Evolutionary conservation across 2,888 invertebrate species (phyloP), one percentile per base, ranked within the genome.

Genomic region (Eumerus sabulonum): DNA sequence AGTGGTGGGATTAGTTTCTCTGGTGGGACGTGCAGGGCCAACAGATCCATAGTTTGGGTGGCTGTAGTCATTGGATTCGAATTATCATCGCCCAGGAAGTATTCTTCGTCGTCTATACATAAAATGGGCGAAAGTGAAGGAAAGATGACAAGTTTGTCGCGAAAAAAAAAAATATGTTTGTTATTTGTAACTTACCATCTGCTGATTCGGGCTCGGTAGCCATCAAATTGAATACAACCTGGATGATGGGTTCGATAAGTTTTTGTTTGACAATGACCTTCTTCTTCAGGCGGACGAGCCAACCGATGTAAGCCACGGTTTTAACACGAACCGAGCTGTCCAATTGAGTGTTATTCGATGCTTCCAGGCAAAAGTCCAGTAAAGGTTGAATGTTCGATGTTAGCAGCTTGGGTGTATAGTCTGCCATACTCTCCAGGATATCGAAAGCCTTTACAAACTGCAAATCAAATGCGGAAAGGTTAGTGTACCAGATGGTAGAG

Each of bases 21-120:
- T 11, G 95, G 93, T 4, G 95, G 93, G 42, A 95, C 90, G 88
- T 94, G 92, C 11, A 95, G 88, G 36, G 95, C 94, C 84, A 95
- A 90, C 51, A 92, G 87, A 87, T 95, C 94, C 76, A 95, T 90
- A 4, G 94, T 93, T 89, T 94, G 94, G 0, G 93, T 92, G 9
- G 94, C 94, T 81, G 93, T 91, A 9, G 93, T 92, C 79, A 92
- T 90, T 0, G 93, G 92, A 35, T 91, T 92, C 76, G 91, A 92
- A 70, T 91, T 90, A 82, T 93, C 93, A 82, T 93, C 92, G 1
- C 91, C 92, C 12, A 90, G 88, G 83, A 93, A 93, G 83, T 93
- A 92, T 82, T 93, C 92, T 82, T 93, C 93, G 53, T 92, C 91
- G 62, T 90, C 90, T 85, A 56, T 0, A 17, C 11, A n/a, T n/a